Conservation (phyloP, 2,113 vertebrate genomes). For the Tapirus terrestris region DNA sequence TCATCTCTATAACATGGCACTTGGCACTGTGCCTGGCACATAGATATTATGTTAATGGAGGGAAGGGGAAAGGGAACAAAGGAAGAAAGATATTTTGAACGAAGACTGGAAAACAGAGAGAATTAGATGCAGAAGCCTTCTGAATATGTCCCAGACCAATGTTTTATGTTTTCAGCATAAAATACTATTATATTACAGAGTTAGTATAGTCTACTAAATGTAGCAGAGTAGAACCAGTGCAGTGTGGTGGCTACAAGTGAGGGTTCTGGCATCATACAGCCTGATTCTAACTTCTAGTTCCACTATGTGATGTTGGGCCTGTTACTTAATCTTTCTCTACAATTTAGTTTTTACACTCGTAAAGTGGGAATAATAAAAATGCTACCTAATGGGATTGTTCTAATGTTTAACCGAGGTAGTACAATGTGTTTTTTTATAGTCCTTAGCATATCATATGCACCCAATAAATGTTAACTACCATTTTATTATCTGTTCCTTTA, state of each 20-base stretch:
- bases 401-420: slow-evolving; percentile 43
- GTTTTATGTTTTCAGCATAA: background rate
- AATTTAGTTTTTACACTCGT: background rate
- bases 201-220: background rate
- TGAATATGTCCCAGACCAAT: background rate
- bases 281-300: background rate
- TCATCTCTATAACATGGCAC: background rate
- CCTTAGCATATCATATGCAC: background rate
- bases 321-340: background rate
- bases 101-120: background rate
- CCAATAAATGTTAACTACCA: slow-evolving; percentile 37
- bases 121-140: background rate
- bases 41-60: background rate
- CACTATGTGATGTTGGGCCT: background rate
- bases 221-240: background rate
- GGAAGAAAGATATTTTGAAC: background rate
- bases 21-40: background rate
- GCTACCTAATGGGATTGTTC: background rate
- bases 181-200: background rate
- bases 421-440: background rate
- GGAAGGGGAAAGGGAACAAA: background rate
- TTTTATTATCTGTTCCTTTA: slow-evolving; percentile 56
- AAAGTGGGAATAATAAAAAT: slow-evolving; percentile 49
- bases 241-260: background rate
- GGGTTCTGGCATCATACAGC: background rate